Evolutionary conservation across 2,113 vertebrate species (phyloP).

Genomic region (Halichoerus grypus): DNA sequence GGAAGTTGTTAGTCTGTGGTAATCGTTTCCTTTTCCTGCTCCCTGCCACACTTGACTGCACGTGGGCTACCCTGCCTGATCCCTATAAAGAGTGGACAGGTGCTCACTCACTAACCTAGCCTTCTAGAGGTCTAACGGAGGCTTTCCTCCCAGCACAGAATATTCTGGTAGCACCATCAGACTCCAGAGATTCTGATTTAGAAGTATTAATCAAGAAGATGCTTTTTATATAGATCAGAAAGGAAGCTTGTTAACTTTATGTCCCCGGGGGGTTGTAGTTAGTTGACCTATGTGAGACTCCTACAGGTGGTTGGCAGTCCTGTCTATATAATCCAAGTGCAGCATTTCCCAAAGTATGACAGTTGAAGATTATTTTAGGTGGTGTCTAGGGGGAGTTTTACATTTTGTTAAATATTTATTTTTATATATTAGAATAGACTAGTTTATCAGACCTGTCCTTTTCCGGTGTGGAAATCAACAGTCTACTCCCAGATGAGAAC

Average conservation of each 20-base stretch:
- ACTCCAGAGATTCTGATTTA: slow-evolving; percentile 12
- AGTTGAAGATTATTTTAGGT: background rate
- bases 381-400: background rate
- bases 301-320: background rate
- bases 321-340: background rate
- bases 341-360: background rate
- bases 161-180: background rate
- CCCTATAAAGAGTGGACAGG: background rate
- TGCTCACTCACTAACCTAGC: background rate
- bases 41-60: background rate
- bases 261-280: background rate
- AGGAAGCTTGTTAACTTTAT: background rate
- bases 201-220: background rate
- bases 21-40: background rate
- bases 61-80: background rate
- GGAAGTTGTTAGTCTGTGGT: background rate
- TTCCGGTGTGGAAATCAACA: background rate
- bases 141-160: background rate
- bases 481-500: background rate
- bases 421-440: background rate
- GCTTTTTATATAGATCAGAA: background rate
- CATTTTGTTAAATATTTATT: background rate
- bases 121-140: background rate
- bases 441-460: background rate
- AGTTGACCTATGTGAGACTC: background rate